These are phyloP conservation scores for Athalia circularis DNA, from an alignment of 2,888 invertebrate species.

Conservation along the genomic window DNA sequence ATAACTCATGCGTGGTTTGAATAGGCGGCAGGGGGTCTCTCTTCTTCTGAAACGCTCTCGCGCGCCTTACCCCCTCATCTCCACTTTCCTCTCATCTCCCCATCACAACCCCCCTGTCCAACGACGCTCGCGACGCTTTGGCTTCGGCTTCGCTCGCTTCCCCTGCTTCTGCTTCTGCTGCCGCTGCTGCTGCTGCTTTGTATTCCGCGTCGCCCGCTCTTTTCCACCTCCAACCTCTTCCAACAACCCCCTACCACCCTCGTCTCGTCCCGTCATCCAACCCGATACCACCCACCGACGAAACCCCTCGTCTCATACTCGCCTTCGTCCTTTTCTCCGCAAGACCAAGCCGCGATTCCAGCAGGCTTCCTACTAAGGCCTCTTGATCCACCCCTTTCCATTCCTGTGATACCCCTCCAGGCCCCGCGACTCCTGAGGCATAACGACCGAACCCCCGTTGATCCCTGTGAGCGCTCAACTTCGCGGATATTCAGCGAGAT, in stretches of 20 bases:
- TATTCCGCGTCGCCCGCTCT: conserved; percentile 68
- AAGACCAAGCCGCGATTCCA: conserved; percentile 50
- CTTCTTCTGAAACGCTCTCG: conserved; percentile 55
- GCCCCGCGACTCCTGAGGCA: conserved; percentile 49
- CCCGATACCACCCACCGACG: conserved; percentile 53
- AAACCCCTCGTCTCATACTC: conserved; percentile 57
- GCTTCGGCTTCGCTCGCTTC: conserved; percentile 25
- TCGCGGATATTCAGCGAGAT: conserved; percentile 63
- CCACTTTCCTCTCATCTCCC: conserved; percentile 47
- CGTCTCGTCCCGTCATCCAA: conserved; percentile 53
- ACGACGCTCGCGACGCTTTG: conserved; percentile 31
- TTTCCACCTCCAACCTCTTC: conserved; percentile 51
- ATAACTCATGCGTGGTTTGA: conserved; percentile 71
- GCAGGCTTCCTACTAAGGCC: conserved; percentile 62
- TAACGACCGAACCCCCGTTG: conserved; percentile 53
- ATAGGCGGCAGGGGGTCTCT: conserved; percentile 71
- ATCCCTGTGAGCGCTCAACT: conserved; percentile 64
- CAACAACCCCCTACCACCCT: conserved; percentile 51
- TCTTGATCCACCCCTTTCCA: conserved; percentile 69
- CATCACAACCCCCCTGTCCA: conserved; percentile 49
- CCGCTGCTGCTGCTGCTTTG: conserved; percentile 65
- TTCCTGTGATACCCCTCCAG: conserved; percentile 51
- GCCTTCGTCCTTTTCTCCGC: conserved; percentile 49
- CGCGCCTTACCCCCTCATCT: conserved; percentile 47
- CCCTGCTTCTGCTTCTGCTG: conserved; percentile 47